Conservation (phyloP, 2,113 vertebrate genomes). For the Malurus elegans region DNA sequence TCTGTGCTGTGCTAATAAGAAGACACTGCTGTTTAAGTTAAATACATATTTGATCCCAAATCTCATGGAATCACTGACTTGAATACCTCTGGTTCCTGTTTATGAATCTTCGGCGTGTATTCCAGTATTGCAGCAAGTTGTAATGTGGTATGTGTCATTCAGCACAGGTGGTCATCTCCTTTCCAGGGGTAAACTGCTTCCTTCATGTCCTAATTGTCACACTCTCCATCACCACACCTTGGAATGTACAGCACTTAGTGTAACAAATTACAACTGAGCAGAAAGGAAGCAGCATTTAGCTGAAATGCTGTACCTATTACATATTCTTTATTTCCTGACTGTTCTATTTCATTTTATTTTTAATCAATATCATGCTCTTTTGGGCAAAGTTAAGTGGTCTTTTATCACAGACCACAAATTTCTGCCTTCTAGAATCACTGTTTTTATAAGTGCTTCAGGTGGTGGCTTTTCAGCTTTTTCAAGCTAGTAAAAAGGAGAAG, state of each 20-base stretch:
- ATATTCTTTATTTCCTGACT: not conserved
- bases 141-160: not conserved
- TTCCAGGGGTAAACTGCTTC: not conserved
- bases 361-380: constrained; percentile 4
- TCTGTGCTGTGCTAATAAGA: not conserved
- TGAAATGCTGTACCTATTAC: not conserved
- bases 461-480: not conserved
- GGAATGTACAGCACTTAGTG: not conserved
- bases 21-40: constrained; percentile 15
- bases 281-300: constrained; percentile 26
- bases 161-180: not conserved
- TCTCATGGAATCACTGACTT: not conserved
- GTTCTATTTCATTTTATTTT: constrained; percentile 11
- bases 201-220: not conserved
- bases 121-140: not conserved
- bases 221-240: not conserved
- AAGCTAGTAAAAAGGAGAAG: not conserved
- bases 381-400: constrained; percentile 1
- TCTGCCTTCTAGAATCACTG: not conserved
- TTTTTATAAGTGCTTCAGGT: not conserved
- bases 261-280: not conserved
- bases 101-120: not conserved
- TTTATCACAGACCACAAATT: not conserved
- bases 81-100: not conserved
- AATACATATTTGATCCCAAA: not conserved